Evolutionary conservation across 2,113 vertebrate genomes (phyloP).

Genomic region (Engystomops pustulosus): DNA sequence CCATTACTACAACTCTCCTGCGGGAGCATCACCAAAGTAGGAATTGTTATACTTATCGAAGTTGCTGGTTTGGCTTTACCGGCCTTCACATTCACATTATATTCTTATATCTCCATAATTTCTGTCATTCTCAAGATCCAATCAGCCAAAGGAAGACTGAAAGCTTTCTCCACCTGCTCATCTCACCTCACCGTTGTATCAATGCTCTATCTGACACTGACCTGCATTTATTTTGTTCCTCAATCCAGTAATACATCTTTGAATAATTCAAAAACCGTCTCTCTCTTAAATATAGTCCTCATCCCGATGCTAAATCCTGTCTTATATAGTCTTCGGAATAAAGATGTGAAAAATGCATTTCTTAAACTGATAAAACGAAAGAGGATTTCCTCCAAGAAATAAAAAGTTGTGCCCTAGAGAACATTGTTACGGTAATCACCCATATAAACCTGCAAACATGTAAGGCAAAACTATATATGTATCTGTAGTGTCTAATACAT

Average conservation of each 20-base stretch:
- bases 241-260: conserved; percentile 51
- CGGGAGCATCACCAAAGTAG: conserved; percentile 5
- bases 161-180: conserved; percentile 65
- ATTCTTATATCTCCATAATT: conserved; percentile 62
- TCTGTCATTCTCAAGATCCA: conserved; percentile 52
- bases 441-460: too few species aligned
- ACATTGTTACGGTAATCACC: too few species aligned
- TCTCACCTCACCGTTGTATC: conserved; percentile 65
- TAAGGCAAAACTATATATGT: too few species aligned
- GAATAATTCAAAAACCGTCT: conserved; percentile 61
- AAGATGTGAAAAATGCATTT: conserved; percentile 63
- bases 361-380: conserved; percentile 21
- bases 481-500: too few species aligned
- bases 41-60: conserved; percentile 48
- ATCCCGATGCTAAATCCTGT: conserved; percentile 67
- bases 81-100: conserved; percentile 63
- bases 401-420: too few species aligned
- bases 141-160: conserved; percentile 26
- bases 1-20: conserved; percentile 7
- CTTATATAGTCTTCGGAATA: conserved; percentile 68
- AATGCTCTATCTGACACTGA: conserved; percentile 64
- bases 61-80: conserved; percentile 55
- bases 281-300: conserved; percentile 63
- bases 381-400: not conserved
- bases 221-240: conserved; percentile 65